Percentiles rank a stretch among this genome's conserved stretches.
Evolutionary conservation across 2,113 vertebrate species (phyloP).

Genomic region (Rhinolophus sinicus): DNA sequence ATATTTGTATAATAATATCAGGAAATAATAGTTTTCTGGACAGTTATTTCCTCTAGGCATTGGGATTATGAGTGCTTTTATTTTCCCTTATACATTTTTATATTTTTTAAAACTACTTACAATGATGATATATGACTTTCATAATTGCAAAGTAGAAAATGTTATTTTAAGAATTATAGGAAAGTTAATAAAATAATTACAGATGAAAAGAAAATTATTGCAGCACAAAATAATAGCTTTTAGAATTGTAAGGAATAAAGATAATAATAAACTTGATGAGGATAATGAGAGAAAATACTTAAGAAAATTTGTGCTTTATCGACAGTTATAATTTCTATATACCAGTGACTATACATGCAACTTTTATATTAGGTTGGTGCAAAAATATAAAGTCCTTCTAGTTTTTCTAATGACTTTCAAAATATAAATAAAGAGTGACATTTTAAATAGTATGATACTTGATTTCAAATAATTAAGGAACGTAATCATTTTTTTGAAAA

Average conservation of each 20-base stretch:
- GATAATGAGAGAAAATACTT: not conserved
- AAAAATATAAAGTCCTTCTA: not conserved
- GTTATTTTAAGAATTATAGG: not conserved
- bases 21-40: not conserved
- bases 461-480: not conserved
- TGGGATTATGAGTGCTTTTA: not conserved
- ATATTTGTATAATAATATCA: not conserved
- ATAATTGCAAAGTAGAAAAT: not conserved
- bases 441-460: not conserved
- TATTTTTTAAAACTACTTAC: not conserved
- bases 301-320: not conserved
- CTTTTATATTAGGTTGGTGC: not conserved
- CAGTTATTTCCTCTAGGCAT: not conserved
- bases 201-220: conserved; percentile 1
- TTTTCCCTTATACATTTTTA: too few relatives aligned
- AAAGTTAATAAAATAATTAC: not conserved
- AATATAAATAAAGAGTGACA: not conserved
- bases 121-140: not conserved
- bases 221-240: not conserved
- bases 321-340: not conserved
- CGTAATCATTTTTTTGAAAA: not conserved
- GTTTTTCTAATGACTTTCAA: not conserved
- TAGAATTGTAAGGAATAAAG: not conserved
- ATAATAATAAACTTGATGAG: not conserved
- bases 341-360: not conserved